Base-by-base conservation (phyloP, 1,140 invertebrate genomes). In the Drosophila gunungcola region DNA sequence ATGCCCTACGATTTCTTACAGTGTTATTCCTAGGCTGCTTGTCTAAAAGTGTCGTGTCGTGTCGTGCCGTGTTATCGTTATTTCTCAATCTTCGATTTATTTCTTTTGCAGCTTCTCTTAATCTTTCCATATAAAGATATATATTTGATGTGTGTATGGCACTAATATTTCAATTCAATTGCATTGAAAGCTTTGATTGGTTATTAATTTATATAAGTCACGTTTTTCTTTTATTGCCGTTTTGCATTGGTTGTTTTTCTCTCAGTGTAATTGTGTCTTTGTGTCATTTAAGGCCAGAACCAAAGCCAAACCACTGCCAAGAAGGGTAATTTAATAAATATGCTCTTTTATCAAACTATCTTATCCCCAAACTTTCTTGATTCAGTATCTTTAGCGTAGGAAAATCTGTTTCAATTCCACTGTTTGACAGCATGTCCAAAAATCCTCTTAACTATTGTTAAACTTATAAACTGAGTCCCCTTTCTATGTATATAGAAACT, bases 1-100 rank as follows among this genome's bases (percentile, higher is more conserved):
- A 52, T 82, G 68, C 70, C 79, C 60, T 52, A 57, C 54, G 76
- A 88, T 89, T 88, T 76, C 73, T 89, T 80, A 89, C 84, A 86
- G 83, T 86, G 84, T 86, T 55, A 46, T 70, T 46, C 63, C 75
- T 86, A 89, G 83, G 83, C 64, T 76, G 58, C 73, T 82, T 86
- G 74, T 77, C 61, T 62, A 74, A 49, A 78, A 75, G 83, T 86
- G 54, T 83, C 75, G 75, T 89, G 53, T 61, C 45, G 80, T 86
- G 54, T 83, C 75, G 75, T 89, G 53, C 56, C 45, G 80, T 81
- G 73, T 73, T 78, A 56, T 68, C 74, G 68, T 78, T 84, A 74
- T 84, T 80, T 83, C 67, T 68, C 53, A 67, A 46, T 74, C 73
- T 62, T 74, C 68, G 56, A 80, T 80, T 67, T 75, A 25, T 58